These are phyloP conservation scores for Catharus bicknelli DNA, from an alignment of 2,113 vertebrate genomes.

Conservation along the genomic window DNA sequence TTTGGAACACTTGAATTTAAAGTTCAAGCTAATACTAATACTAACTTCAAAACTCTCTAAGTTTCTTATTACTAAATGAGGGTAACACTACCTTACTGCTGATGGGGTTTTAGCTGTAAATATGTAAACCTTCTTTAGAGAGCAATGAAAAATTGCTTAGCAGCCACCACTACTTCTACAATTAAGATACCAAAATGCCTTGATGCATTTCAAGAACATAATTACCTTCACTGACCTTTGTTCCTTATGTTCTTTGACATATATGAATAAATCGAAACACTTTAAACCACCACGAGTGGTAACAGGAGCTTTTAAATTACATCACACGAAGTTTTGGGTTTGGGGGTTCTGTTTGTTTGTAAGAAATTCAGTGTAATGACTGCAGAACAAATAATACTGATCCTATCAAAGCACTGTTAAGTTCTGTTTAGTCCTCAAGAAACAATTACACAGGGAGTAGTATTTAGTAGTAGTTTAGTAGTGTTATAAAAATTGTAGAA, in stretches of 20 bases:
- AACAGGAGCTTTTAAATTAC: background rate
- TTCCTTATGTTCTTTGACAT: background rate
- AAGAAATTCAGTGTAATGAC: background rate
- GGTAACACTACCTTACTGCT: background rate
- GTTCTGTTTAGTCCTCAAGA: background rate
- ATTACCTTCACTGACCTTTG: background rate
- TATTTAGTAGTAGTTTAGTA: background rate
- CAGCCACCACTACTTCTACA: background rate
- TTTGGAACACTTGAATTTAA: background rate
- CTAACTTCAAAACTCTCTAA: background rate
- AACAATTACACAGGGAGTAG: background rate
- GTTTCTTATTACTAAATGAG: background rate
- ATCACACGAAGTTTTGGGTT: background rate
- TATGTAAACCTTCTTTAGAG: background rate
- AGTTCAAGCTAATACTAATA: background rate
- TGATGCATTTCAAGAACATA: background rate
- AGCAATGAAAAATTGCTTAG: background rate
- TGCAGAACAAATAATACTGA: background rate
- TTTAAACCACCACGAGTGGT: background rate
- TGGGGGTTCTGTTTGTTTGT: background rate
- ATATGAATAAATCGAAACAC: background rate
- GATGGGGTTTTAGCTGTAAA: background rate
- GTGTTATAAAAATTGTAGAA: background rate
- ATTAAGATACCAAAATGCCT: background rate
- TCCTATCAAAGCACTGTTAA: background rate